Conservation (phyloP, 2,797 vertebrate species). For the Rachycentron canadum region DNA sequence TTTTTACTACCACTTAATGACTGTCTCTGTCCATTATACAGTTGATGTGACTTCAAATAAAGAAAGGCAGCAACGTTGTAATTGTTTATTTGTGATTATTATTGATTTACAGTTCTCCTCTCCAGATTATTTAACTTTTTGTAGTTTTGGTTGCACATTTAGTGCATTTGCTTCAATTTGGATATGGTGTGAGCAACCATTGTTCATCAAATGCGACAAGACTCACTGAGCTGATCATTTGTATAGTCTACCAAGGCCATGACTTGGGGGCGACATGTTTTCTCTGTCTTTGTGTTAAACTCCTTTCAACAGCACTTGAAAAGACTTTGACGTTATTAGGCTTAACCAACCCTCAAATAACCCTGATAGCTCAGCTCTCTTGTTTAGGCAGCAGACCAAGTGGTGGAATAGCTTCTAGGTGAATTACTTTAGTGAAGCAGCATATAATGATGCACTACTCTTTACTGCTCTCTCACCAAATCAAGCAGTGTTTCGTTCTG, state of each 20-base stretch:
- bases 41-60: no score
- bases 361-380: conserved; percentile 20
- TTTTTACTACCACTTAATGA: no score
- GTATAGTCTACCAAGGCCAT: conserved; percentile 23
- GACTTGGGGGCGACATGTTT: conserved; percentile 16
- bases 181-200: conserved; percentile 27
- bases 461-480: conserved; percentile 5
- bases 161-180: background rate
- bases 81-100: background rate
- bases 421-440: conserved; percentile 1
- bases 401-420: conserved; percentile 23
- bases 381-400: conserved; percentile 13
- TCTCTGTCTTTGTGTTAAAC: conserved; percentile 30
- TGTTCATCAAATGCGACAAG: conserved; percentile 32
- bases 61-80: no score
- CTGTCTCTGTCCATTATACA: no score
- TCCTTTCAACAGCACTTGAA: conserved; percentile 15
- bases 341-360: conserved; percentile 17
- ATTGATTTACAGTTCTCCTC: background rate
- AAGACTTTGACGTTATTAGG: conserved; percentile 6
- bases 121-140: background rate
- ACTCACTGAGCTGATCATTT: background rate
- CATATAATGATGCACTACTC: conserved; percentile 6
- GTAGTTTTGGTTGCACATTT: conserved; percentile 3
- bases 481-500: conserved; percentile 3